phyloP scores from a whole-genome alignment of 2,113 vertebrate species.

The Microcebus murinus region DNA sequence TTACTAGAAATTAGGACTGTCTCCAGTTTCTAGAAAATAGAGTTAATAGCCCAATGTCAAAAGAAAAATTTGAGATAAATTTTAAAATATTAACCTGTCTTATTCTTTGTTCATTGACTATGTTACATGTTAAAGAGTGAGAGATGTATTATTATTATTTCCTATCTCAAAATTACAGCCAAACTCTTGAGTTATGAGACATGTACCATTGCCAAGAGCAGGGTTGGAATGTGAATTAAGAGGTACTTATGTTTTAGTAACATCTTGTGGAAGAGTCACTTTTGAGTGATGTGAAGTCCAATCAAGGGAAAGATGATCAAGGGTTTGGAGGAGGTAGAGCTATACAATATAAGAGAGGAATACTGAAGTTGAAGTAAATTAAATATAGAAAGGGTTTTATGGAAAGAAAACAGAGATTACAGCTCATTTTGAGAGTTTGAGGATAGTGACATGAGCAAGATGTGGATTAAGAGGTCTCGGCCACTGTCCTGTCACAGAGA shows the following conservation, averaged over 20 bases:
- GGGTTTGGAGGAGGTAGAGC: background rate
- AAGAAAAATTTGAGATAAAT: background rate
- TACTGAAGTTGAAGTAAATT: background rate
- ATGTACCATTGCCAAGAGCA: background rate
- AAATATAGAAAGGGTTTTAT: background rate
- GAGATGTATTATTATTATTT: background rate
- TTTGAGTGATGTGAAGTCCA: accelerated
- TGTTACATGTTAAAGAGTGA: background rate
- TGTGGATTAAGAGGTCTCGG: background rate
- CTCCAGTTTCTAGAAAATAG: background rate
- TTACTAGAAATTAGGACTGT: background rate
- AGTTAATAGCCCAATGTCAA: background rate
- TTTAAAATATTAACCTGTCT: background rate
- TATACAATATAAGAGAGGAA: background rate
- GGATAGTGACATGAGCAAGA: background rate
- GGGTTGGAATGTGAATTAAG: accelerated
- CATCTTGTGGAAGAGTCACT: background rate
- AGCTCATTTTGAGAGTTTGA: background rate
- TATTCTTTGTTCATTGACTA: background rate
- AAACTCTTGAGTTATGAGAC: background rate
- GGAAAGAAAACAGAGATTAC: background rate
- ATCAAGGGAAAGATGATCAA: background rate
- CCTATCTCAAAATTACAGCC: background rate
- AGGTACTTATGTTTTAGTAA: background rate
- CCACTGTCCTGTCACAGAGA: background rate